Evolutionary conservation across 2,888 invertebrate species (phyloP).

Genomic region (Ormyrus rosae): DNA sequence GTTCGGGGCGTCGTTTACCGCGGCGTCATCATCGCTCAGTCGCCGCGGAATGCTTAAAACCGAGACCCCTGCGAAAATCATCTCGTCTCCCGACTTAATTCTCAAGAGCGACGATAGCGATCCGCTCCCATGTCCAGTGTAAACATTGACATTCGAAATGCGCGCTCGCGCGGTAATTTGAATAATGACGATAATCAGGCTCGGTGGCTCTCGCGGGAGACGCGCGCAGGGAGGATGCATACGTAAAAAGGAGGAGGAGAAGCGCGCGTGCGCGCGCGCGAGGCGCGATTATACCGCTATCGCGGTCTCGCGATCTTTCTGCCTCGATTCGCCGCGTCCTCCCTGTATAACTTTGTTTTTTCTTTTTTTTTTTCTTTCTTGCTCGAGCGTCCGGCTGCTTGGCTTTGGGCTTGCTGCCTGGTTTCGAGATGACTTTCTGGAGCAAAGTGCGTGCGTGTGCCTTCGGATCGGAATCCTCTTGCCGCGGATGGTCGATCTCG

Average conservation of each 20-base stretch:
- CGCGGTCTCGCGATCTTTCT: conserved; percentile 25
- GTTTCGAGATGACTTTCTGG: too few relatives aligned
- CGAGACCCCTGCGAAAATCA: too few relatives aligned
- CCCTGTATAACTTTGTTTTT: background rate
- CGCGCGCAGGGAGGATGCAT: background rate
- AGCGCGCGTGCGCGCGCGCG: background rate
- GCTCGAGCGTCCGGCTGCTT: too few relatives aligned
- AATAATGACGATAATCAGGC: conserved; percentile 57
- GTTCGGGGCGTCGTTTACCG: background rate
- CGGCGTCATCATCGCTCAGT: too few relatives aligned
- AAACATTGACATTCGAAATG: conserved; percentile 52
- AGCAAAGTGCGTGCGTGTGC: too few relatives aligned
- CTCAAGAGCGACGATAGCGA: conserved; percentile 31
- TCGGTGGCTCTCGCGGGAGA: conserved; percentile 26
- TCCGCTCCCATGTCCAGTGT: conserved; percentile 36
- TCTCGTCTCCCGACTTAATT: conserved; percentile 20
- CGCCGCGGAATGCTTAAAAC: too few relatives aligned
- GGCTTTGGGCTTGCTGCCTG: too few relatives aligned
- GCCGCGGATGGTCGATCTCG: too few relatives aligned
- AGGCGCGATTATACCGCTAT: conserved; percentile 49
- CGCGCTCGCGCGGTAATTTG: conserved; percentile 45
- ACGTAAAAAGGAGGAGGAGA: background rate
- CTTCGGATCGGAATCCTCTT: too few relatives aligned
- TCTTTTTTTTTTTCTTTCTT: background rate
- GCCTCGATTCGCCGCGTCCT: background rate